Evolutionary conservation across 2,797 vertebrate species (phyloP), one percentile per base, ranked within the genome.

Genomic region (Okamejei kenojei): DNA sequence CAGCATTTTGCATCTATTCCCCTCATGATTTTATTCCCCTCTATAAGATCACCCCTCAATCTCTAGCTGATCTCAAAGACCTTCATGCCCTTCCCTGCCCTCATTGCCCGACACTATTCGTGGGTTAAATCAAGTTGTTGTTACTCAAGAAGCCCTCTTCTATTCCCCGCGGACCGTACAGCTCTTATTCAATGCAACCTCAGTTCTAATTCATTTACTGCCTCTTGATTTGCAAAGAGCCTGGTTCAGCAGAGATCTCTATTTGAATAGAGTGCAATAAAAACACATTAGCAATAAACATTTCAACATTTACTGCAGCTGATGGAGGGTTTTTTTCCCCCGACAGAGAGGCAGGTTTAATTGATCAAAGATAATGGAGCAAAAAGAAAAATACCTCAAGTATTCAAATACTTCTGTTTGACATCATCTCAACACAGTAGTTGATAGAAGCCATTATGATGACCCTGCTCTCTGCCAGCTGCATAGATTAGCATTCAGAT

Each of bases 321-420:
- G 11, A 54, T 35, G 71, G 90, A 92, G 38, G 68, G 71, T 54
- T 76, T 92, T 92, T n/a, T 68, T n/a, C n/a, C n/a, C 68, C n/a
- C 2, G 23, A n/a, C 68, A 76, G 90, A 91, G 74, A 91, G 65
- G 23, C 90, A 15, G 90, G 29, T 54, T 76, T 88, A 68, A 88
- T 88, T 88, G 84, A 68, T 63, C n/a, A 65, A 35, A 88, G 84
- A 68, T 68, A 71, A 92, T n/a, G 54, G 38, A 10, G 26, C 38
- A 92, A 54, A 45, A 92, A 45, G 29, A 91, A 91, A 71, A 74
- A 58, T 21, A 29, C 32, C 65, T 74, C 45, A 26, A 76, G 73
- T 26, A 76, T 92, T 73, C 90, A 92, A 88, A 32, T 88, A 21
- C 17, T 32, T 76, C 26, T 92, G 90, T 76, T 92, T 54, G 90